Evolutionary conservation across 2,113 vertebrate genomes (phyloP), one percentile per base, ranked within the genome.

Genomic region (Nyctereutes procyonoides): DNA sequence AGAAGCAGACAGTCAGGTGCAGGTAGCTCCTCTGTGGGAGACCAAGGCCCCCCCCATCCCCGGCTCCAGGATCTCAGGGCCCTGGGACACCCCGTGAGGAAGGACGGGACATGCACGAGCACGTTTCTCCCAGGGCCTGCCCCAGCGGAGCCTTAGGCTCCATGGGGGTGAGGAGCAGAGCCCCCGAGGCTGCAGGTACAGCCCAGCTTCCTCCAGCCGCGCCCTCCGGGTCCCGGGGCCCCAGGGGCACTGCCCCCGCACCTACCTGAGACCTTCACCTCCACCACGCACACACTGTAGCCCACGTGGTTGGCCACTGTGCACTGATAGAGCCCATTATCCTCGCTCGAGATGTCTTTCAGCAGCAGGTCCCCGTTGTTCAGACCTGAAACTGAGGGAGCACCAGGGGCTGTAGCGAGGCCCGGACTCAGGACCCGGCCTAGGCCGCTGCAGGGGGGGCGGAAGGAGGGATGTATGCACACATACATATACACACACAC

Each of bases 271-370:
- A 95, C 84, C 82, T 32, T 96, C 71, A 99, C 97, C 22, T 95
- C 96, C 81, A 99, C 98, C 96, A 98, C 98, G 69, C 99, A 99
- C 73, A 98, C 97, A 0, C 97, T 97, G 83, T 97, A 98, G 62
- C 99, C 99, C 8, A 99, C 99, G 0, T 99, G 93, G 97, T 99
- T 99, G 96, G 98, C 98, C 80, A 98, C 99, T 0, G 98, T 98
- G 96, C 99, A 99, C 89, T 98, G 71, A 84, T 99, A 99, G 67
- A 93, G 96, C 8, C 99, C 99, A 0, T 95, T 15, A 13, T 99
- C 99, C 14, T 98, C 98, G 2, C 95, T 93, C 0, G 99, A 98
- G 71, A 99, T 98, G 96, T 99, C 99, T 12, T 69, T 98, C 97
- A 99, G 98, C 58, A 99, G 15, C 79, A 99, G 98, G 94, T 99